These are phyloP conservation scores for Augochlorella aurata DNA, from an alignment of 2,888 invertebrate genomes.

Conservation along the genomic window DNA sequence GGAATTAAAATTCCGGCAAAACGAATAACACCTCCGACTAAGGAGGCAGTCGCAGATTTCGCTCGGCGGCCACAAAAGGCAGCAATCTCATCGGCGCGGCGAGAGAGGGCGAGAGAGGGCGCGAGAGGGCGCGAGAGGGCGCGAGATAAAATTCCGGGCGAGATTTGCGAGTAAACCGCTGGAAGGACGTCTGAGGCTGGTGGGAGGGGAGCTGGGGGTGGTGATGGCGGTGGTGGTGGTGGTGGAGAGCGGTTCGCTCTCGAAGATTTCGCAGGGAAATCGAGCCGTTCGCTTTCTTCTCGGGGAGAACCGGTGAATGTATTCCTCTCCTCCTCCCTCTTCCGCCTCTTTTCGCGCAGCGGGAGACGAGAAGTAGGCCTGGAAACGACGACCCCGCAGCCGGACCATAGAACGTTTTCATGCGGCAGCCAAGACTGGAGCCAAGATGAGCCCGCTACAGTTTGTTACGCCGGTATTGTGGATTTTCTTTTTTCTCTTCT, in stretches of 20 bases:
- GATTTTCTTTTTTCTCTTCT: slow-evolving; percentile 54
- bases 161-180: slow-evolving; percentile 25
- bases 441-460: slow-evolving; percentile 57
- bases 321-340: slow-evolving; percentile 32
- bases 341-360: slow-evolving; percentile 37
- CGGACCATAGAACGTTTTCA: slow-evolving; percentile 62
- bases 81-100: background rate
- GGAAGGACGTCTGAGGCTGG: slow-evolving; percentile 21
- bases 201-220: background rate
- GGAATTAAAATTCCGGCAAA: background rate
- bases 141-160: slow-evolving; percentile 11
- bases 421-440: slow-evolving; percentile 45
- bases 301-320: slow-evolving; percentile 55
- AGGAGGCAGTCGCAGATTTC: background rate
- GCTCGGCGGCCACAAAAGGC: background rate
- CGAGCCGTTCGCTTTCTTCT: slow-evolving; percentile 55
- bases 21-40: background rate
- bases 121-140: background rate
- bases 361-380: slow-evolving; percentile 54
- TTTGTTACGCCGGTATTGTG: slow-evolving; percentile 69
- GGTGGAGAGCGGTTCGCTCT: slow-evolving; percentile 31
- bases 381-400: slow-evolving; percentile 53
- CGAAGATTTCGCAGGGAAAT: slow-evolving; percentile 40
- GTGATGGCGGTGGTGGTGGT: no score
- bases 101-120: background rate